Percentiles rank a stretch among this genome's conserved stretches.
Evolutionary conservation across 2,797 vertebrate genomes (phyloP).

Genomic region (Cynodonichthys magdalenae): DNA sequence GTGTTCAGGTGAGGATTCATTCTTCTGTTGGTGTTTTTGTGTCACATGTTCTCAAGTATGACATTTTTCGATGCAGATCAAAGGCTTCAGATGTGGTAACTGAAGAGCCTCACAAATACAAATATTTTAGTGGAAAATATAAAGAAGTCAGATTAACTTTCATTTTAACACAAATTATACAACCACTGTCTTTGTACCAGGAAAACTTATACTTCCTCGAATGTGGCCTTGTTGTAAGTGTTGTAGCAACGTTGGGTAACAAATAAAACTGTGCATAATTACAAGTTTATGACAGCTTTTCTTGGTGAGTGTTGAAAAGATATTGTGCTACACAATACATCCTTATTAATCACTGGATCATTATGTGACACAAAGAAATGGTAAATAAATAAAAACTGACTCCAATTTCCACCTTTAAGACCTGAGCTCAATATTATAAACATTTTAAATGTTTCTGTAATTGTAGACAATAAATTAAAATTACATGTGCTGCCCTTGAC

Average conservation of each 20-base stretch:
- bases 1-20: constrained; percentile 88
- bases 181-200: constrained; percentile 14
- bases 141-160: constrained; percentile 17
- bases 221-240: constrained; percentile 5
- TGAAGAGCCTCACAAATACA: background rate
- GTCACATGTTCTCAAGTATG: constrained; percentile 13
- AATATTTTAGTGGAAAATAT: constrained; percentile 25
- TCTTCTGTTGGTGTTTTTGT: constrained; percentile 8
- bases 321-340: constrained; percentile 1
- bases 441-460: background rate
- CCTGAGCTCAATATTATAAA: constrained; percentile 3
- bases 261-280: constrained; percentile 4
- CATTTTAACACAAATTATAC: constrained; percentile 18
- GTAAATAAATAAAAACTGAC: background rate
- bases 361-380: constrained; percentile 5
- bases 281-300: constrained; percentile 6
- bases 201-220: constrained; percentile 20
- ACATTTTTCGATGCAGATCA: constrained; percentile 20
- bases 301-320: constrained; percentile 13
- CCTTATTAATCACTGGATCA: background rate
- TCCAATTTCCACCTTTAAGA: constrained; percentile 1
- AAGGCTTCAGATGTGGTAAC: constrained; percentile 18
- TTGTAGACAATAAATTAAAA: background rate
- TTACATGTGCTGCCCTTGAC: too few species aligned
- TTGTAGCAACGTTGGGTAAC: background rate